Evolutionary conservation across 2,113 vertebrate genomes (phyloP).

Genomic region (Rhizomys pruinosus): DNA sequence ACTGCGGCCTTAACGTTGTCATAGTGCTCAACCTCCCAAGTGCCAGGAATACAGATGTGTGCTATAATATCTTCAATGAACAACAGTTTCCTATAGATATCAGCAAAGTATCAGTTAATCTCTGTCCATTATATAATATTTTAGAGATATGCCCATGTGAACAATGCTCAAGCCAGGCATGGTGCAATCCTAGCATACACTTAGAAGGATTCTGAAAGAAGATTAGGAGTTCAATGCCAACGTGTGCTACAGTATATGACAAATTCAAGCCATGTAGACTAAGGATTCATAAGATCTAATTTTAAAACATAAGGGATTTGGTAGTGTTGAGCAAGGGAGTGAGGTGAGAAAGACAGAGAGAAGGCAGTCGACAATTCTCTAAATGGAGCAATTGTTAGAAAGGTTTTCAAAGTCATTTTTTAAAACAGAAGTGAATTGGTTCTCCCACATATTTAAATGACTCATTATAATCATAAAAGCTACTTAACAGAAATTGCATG

Average conservation of each 20-base stretch:
- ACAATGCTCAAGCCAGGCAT: neutral
- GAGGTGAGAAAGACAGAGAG: too few species aligned
- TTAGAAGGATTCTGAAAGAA: too few species aligned
- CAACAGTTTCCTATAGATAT: neutral
- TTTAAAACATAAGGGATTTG: too few species aligned
- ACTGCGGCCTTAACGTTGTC: neutral
- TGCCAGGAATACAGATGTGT: neutral
- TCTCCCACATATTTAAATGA: neutral
- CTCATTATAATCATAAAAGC: neutral
- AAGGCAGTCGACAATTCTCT: neutral
- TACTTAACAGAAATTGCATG: neutral
- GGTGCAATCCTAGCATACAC: neutral
- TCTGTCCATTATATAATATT: neutral
- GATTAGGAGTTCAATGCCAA: too few species aligned
- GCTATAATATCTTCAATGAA: neutral
- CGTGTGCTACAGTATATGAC: neutral
- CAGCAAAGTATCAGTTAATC: neutral
- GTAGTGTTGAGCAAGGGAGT: too few species aligned
- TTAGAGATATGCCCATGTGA: neutral
- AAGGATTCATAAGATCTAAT: neutral
- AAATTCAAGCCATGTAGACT: neutral
- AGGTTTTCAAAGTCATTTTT: conserved; percentile 19
- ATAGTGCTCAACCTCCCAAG: neutral
- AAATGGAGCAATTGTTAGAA: conserved; percentile 32
- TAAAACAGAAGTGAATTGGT: neutral